Conservation (phyloP, 2,113 vertebrate genomes). For the Amblyornis subalaris region DNA sequence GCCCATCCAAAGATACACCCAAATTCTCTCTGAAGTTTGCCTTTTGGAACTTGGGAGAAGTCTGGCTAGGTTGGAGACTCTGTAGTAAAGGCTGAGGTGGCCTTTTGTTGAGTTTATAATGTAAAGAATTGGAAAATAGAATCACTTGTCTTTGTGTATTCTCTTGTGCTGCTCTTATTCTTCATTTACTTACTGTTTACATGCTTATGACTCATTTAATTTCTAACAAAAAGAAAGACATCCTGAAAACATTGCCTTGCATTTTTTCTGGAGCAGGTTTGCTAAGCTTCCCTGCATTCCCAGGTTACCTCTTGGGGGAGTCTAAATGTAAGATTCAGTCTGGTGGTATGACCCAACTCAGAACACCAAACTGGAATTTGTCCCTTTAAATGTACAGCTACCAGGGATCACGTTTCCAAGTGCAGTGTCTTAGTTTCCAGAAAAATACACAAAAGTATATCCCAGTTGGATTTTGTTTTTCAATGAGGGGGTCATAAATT, state of each 20-base stretch:
- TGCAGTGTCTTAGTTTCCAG: neutral
- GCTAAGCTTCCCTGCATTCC: neutral
- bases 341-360: neutral
- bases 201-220: rapidly evolving
- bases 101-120: neutral
- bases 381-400: neutral
- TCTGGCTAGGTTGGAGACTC: neutral
- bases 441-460: neutral
- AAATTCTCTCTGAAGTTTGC: neutral
- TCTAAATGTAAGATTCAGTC: neutral
- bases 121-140: neutral
- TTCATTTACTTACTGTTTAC: neutral
- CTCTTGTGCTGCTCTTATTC: neutral
- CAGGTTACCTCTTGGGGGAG: neutral
- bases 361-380: neutral
- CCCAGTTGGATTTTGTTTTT: neutral
- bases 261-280: neutral
- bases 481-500: neutral
- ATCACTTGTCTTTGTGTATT: neutral
- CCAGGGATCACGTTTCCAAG: neutral
- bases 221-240: neutral
- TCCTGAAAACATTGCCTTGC: neutral
- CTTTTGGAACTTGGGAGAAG: neutral
- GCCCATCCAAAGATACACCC: neutral
- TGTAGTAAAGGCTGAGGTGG: neutral